These are phyloP conservation scores for Atta colombica DNA, from an alignment of 1,140 invertebrate species.

Conservation along the genomic window DNA sequence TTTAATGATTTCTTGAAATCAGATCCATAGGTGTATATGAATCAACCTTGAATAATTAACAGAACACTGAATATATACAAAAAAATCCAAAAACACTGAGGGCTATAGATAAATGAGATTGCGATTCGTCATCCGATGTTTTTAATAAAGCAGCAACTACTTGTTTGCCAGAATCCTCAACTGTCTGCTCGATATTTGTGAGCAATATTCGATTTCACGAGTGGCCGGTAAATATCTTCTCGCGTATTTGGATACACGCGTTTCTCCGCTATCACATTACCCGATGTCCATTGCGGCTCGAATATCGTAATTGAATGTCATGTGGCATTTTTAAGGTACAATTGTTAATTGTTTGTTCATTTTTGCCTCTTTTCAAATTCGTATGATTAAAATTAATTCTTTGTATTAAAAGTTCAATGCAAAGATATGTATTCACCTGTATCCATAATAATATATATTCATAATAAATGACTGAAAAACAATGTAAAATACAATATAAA, in stretches of 20 bases:
- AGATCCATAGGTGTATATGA: not conserved
- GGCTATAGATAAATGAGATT: not conserved
- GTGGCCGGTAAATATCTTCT: slow-evolving; percentile 50
- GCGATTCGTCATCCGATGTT: not conserved
- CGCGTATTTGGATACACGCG: slow-evolving; percentile 43
- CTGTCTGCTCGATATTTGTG: slow-evolving; percentile 11
- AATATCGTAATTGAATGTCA: slow-evolving; percentile 41
- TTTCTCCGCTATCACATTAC: slow-evolving; percentile 41
- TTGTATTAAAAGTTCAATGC: not conserved
- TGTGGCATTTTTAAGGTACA: slow-evolving; percentile 4
- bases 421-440: not conserved
- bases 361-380: not conserved
- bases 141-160: slow-evolving; percentile 50
- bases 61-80: not conserved
- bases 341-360: not conserved
- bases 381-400: not conserved
- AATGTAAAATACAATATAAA: not conserved
- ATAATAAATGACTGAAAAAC: not conserved
- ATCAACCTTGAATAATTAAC: not conserved
- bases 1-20: too few relatives aligned
- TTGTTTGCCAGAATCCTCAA: slow-evolving; percentile 37
- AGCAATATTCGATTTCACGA: slow-evolving; percentile 54
- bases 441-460: not conserved
- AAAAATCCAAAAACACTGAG: slow-evolving; percentile 15
- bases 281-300: not conserved